Evolutionary conservation across 1,140 invertebrate species (phyloP), one percentile per base, ranked within the genome.

Genomic region (Aphaenogaster rudis): DNA sequence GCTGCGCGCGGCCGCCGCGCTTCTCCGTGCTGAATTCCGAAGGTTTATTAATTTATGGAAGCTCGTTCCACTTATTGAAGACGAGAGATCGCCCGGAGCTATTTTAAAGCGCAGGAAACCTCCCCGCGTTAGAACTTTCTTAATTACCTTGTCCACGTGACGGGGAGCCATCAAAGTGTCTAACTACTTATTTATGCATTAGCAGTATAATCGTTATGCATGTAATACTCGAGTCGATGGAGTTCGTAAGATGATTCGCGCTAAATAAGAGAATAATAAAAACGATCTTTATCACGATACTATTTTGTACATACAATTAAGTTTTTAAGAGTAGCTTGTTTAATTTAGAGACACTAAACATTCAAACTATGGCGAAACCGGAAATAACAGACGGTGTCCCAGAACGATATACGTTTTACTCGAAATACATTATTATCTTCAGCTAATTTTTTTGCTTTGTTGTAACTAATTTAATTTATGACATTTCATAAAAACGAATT

Each of bases 11-110:
- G 9, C 2, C 77, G 17, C 64, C n/a, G 45, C 33, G 63, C n/a
- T 67, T 54, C n/a, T 21, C n/a, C 48, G 48, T 17, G 8, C 63
- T 45, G 67, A 82, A 61, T 63, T 61, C 54, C 57, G 21, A 21
- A 63, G 54, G 69, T 74, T 84, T 76, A 84, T 84, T 84, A 84
- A 84, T 84, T 84, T 84, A 84, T 61, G 80, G 69, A 76, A 61
- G 54, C 69, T 84, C 54, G 57, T 63, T 76, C 57, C 45, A 74
- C 45, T 61, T 76, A 84, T 84, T 76, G 69, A 33, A 82, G 42
- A 82, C 39, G 67, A 33, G 67, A 33, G 42, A 74, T 76, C 13
- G 67, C 42, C 33, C 28, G 42, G 17, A 42, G 80, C 57, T 45
- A 71, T 81, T 71, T 81, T 74, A 39, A 54, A 61, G 67, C 28